Evolutionary conservation across 2,113 vertebrate genomes (phyloP).

Genomic region (Hypomesus transpacificus): DNA sequence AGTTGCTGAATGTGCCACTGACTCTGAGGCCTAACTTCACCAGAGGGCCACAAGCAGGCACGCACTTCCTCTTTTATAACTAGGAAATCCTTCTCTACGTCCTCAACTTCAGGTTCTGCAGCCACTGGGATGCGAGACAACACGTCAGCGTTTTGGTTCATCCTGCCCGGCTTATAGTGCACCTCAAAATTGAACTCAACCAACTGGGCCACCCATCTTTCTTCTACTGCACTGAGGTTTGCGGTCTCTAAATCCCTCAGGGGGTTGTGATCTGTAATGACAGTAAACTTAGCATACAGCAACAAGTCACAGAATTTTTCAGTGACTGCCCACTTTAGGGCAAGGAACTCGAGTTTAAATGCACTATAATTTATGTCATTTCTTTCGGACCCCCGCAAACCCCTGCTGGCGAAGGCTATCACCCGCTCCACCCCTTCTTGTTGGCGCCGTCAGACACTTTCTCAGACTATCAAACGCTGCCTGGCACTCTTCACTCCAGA

Average conservation of each 20-base stretch:
- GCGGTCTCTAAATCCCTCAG: not conserved
- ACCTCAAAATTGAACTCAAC: not conserved
- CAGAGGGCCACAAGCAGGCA: not conserved
- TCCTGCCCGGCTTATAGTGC: not conserved
- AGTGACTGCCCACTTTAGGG: not conserved
- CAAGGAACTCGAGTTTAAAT: not conserved
- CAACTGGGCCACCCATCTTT: not conserved
- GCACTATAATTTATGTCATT: not conserved
- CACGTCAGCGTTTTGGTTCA: not conserved
- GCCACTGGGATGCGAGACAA: not conserved
- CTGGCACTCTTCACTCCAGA: constrained; percentile 15
- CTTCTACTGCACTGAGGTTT: not conserved
- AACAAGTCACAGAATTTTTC: not conserved
- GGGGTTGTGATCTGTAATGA: not conserved
- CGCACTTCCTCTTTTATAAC: not conserved
- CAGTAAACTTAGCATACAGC: not conserved
- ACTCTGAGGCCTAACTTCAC: too few relatives aligned
- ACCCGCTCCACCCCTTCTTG: not conserved
- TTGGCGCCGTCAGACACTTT: not conserved
- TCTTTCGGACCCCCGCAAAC: not conserved
- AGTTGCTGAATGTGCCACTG: too few relatives aligned
- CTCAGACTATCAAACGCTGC: constrained; percentile 13
- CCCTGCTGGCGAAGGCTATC: not conserved
- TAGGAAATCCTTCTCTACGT: not conserved
- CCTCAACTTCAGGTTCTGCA: not conserved